phyloP scores from a whole-genome alignment of 2,888 invertebrate species.

The Liodrosophila aerea region DNA sequence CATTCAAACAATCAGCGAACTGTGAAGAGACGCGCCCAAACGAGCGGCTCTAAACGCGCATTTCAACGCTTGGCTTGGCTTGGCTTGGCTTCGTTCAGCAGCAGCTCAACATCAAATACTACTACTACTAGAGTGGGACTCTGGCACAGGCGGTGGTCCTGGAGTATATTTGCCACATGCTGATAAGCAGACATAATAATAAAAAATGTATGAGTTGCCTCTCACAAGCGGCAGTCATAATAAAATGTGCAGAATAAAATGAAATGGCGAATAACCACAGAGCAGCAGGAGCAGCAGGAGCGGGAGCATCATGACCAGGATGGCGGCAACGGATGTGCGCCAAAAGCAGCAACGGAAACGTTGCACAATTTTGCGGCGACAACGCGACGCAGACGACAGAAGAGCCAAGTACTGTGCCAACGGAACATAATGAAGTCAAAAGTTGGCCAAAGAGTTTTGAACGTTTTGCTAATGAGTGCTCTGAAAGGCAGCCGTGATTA shows the following conservation, averaged over 20 bases:
- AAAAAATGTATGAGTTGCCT: slow-evolving; percentile 72
- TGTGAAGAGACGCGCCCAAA: slow-evolving; percentile 69
- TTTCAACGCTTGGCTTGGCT: slow-evolving; percentile 67
- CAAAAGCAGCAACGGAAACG: slow-evolving; percentile 71
- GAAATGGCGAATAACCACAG: slow-evolving; percentile 70
- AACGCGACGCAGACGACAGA: slow-evolving; percentile 32
- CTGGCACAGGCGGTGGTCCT: slow-evolving; percentile 44
- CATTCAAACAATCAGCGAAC: slow-evolving; percentile 76
- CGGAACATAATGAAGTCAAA: slow-evolving; percentile 73
- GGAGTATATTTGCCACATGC: slow-evolving; percentile 75
- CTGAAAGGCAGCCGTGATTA: slow-evolving; percentile 65
- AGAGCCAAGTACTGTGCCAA: slow-evolving; percentile 30
- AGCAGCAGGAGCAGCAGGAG: slow-evolving; percentile 15
- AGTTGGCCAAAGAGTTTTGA: slow-evolving; percentile 69
- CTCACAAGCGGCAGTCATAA: slow-evolving; percentile 67
- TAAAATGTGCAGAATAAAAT: slow-evolving; percentile 75
- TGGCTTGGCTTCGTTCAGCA: slow-evolving; percentile 45
- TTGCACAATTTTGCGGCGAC: slow-evolving; percentile 75
- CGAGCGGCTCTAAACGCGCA: slow-evolving; percentile 73
- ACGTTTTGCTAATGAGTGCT: slow-evolving; percentile 73
- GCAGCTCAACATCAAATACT: background rate
- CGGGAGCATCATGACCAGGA: slow-evolving; percentile 15
- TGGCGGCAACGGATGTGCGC: slow-evolving; percentile 71
- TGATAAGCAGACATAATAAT: slow-evolving; percentile 76
- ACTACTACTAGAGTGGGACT: background rate